A percentile compares a stretch with the other conserved stretches of the same genome.
Evolutionary conservation across 2,113 vertebrate species (phyloP).

Genomic region (Desmodus rotundus): DNA sequence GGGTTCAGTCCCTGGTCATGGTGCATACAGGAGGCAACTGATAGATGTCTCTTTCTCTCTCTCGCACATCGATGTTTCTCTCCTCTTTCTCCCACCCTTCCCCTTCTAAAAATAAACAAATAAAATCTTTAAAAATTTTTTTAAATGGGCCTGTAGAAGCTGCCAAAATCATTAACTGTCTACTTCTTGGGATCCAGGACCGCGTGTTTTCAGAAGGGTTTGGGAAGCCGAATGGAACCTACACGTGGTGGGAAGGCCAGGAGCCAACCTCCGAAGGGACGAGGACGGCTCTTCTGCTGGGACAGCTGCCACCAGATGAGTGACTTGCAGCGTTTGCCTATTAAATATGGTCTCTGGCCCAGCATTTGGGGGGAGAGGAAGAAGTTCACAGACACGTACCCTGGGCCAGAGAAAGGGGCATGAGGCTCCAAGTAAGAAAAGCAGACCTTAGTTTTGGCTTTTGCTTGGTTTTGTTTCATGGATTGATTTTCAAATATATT

Average conservation of each 20-base stretch:
- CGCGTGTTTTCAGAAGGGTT: slow-evolving; percentile 43
- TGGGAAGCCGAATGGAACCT: background rate
- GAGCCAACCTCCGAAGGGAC: background rate
- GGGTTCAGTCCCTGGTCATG: too few species aligned
- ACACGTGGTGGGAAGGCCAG: slow-evolving; percentile 4
- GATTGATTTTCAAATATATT: background rate
- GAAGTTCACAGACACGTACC: background rate
- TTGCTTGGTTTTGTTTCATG: background rate
- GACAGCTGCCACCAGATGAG: background rate
- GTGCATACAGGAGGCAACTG: too few species aligned
- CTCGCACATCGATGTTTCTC: too few species aligned
- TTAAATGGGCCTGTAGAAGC: background rate
- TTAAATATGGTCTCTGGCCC: background rate
- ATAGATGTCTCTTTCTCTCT: too few species aligned
- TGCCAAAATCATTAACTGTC: slow-evolving; percentile 33
- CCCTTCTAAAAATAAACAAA: too few species aligned
- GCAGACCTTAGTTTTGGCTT: background rate
- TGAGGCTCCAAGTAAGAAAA: background rate
- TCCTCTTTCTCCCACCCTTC: too few species aligned
- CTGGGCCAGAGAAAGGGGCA: background rate
- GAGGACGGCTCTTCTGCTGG: slow-evolving; percentile 21
- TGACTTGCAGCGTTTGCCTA: background rate
- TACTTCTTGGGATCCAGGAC: slow-evolving; percentile 1
- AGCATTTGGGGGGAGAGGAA: background rate
- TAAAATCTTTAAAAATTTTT: too few species aligned